Percentiles rank a stretch among this genome's conserved stretches.
Evolutionary conservation across 2,888 invertebrate genomes (phyloP).

Genomic region (Aradus depressus): DNA sequence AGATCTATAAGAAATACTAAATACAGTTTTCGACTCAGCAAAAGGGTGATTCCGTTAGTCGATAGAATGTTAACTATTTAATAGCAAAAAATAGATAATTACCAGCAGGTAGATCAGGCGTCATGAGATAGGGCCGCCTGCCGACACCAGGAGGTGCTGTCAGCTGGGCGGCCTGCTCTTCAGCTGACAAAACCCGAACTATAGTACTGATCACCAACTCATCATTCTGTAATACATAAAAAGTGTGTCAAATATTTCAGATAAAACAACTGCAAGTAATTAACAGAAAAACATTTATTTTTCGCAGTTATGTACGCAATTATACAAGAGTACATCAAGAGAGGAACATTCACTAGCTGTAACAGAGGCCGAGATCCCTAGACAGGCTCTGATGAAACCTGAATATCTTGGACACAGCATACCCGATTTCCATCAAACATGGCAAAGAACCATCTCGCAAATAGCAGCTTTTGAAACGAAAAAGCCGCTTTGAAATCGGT

Average conservation of each 20-base stretch:
- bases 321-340: too few relatives aligned
- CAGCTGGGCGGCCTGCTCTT: slow-evolving; percentile 57
- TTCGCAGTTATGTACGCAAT: neutral
- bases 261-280: neutral
- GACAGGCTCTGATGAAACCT: too few relatives aligned
- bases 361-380: too few relatives aligned
- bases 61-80: neutral
- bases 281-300: neutral
- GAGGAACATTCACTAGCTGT: too few relatives aligned
- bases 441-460: too few relatives aligned
- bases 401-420: too few relatives aligned
- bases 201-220: slow-evolving; percentile 56
- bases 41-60: too few relatives aligned
- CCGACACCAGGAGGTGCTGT: slow-evolving; percentile 64
- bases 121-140: slow-evolving; percentile 46
- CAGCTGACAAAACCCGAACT: slow-evolving; percentile 54
- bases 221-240: slow-evolving; percentile 38
- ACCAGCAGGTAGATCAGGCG: slow-evolving; percentile 17
- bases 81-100: neutral
- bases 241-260: neutral
- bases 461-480: too few relatives aligned
- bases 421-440: too few relatives aligned
- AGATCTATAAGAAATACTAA: too few relatives aligned
- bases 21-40: too few relatives aligned
- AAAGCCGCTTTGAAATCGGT: too few relatives aligned